Percentiles rank a stretch among this genome's conserved stretches.
phyloP scores from a whole-genome alignment of 37 sponge, comb jelly and placozoan genomes.

The Crambe crambe region DNA sequence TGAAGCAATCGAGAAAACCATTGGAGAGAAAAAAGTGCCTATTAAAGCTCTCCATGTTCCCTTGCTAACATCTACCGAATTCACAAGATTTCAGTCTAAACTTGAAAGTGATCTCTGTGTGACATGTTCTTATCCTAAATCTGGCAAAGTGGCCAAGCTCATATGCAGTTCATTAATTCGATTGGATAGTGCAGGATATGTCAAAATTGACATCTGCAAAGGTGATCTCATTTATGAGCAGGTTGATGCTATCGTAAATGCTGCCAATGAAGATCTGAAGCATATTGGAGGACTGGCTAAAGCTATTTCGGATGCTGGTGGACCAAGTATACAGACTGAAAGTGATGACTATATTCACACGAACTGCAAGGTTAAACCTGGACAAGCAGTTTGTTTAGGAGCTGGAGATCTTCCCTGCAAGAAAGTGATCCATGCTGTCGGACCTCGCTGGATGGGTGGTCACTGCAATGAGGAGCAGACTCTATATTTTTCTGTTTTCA shows the following conservation, averaged over 20 bases:
- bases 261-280: slow-evolving; percentile 80
- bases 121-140: slow-evolving; percentile 4
- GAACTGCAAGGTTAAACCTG: slow-evolving; percentile 39
- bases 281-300: slow-evolving; percentile 77
- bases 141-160: slow-evolving; percentile 1
- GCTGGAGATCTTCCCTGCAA: slow-evolving; percentile 72
- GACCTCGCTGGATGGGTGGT: slow-evolving; percentile 72
- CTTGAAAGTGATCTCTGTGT: slow-evolving; percentile 28
- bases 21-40: slow-evolving; percentile 10
- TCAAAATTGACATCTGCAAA: slow-evolving; percentile 45
- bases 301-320: slow-evolving; percentile 71
- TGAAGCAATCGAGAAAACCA: slow-evolving; percentile 8
- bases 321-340: slow-evolving; percentile 66
- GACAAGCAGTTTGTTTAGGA: slow-evolving; percentile 62
- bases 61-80: slow-evolving; percentile 29
- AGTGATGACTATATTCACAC: slow-evolving; percentile 30
- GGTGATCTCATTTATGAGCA: slow-evolving; percentile 61
- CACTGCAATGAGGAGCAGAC: slow-evolving; percentile 16
- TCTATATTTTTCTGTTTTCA: slow-evolving; percentile 34
- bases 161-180: slow-evolving; percentile 14
- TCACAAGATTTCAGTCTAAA: slow-evolving; percentile 25
- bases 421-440: slow-evolving; percentile 80
- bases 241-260: slow-evolving; percentile 79
- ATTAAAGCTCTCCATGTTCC: neutral
- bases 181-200: neutral